Evolutionary conservation across 2,797 vertebrate species (phyloP), one percentile per base, ranked within the genome.

Genomic region (Microcaecilia unicolor): DNA sequence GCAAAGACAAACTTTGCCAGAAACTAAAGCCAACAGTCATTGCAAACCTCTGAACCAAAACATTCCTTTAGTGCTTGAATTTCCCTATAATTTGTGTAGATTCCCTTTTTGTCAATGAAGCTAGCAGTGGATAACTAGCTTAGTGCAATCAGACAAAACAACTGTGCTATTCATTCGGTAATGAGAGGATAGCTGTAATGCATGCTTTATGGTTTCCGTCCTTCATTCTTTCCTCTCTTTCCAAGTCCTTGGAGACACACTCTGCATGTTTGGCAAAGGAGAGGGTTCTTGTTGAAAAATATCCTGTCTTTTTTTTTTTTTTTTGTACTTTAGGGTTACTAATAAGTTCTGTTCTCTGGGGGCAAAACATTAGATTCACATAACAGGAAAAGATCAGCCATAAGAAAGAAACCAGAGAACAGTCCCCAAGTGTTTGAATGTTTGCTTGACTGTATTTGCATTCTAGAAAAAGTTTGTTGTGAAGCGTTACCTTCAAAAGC

Each of bases 101-200:
- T 82, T 76, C 77, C 27, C 55, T 67, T 81, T 80, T 80, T 80
- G 71, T 80, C 78, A 80, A 78, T 81, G 75, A 74, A 78, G 61
- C 66, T 74, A 68, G 65, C 52, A 61, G 52, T 58, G 69, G 64
- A 63, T 76, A 75, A 77, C 65, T 71, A 69, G 55, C 57, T 59
- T 63, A 53, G 61, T 42, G 48, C 62, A 72, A 74, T 82, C 72
- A 81, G 68, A 80, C 70, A 69, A 77, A 82, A 82, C 74, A 81
- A 79, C 72, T 22, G 23, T 62, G 64, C 70, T 72, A 76, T 79
- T 79, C 75, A 82, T 75, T 68, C 72, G 50, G 59, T 70, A 80
- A 83, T 78, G 71, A 78, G 68, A 79, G 71, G 75, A 82, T 72
- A 74, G 70, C 64, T 28, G 26, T 51, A 58, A 68, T 51, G 67